Evolutionary conservation across 2,888 invertebrate species (phyloP).

Genomic region (Phytoseiulus persimilis): DNA sequence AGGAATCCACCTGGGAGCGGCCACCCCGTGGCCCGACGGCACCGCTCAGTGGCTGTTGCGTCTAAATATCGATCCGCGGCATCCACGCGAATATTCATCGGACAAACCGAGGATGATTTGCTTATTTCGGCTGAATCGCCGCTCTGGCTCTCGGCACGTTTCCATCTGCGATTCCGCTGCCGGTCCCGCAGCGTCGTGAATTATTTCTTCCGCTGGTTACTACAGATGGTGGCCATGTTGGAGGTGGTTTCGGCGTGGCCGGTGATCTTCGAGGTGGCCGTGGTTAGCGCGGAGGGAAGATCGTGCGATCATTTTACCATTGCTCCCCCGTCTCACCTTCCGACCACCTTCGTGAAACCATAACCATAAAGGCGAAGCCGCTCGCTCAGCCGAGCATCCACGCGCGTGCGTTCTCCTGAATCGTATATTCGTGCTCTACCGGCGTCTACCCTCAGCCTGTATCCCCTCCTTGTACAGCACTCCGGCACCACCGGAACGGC

Average conservation of each 20-base stretch:
- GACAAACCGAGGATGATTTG: background rate
- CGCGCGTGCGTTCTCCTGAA: background rate
- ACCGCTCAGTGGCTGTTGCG: background rate
- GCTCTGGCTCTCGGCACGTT: background rate
- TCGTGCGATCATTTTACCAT: background rate
- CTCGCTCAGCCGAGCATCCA: background rate
- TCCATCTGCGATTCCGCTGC: background rate
- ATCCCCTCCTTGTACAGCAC: background rate
- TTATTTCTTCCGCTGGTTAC: background rate
- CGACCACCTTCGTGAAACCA: background rate
- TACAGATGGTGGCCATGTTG: background rate
- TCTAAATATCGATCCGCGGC: background rate
- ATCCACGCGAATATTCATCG: background rate
- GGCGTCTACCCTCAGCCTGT: background rate
- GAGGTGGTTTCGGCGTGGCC: background rate
- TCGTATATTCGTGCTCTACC: background rate
- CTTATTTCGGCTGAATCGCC: background rate
- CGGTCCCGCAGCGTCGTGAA: background rate
- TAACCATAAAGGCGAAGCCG: background rate
- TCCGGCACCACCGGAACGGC: background rate
- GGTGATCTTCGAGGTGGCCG: background rate
- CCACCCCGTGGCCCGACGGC: background rate
- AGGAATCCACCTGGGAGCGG: background rate
- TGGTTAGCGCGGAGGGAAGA: background rate
- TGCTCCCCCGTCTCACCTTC: conserved; percentile 5